Conservation (phyloP, 2,113 vertebrate genomes). For the Chroicocephalus ridibundus region DNA sequence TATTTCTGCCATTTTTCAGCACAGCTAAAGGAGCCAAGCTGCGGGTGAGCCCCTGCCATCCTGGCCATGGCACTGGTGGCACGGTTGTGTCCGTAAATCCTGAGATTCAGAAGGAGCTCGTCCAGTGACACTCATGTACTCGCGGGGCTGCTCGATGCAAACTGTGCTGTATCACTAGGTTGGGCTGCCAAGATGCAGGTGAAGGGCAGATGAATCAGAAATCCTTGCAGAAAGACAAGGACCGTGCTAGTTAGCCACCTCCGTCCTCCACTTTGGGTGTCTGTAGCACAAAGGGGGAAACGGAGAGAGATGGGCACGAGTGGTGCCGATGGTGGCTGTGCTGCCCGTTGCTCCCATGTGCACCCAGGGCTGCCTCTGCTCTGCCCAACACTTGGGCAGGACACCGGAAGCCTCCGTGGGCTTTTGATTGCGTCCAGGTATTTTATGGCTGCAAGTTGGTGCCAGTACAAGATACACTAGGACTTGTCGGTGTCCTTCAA, state of each 20-base stretch:
- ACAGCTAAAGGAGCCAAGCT: neutral
- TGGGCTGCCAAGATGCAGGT: neutral
- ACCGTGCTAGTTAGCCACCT: rapidly evolving
- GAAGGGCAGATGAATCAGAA: neutral
- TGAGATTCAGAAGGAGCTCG: neutral
- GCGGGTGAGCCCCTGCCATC: neutral
- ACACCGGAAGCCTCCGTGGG: neutral
- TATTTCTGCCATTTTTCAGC: neutral
- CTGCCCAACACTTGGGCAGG: neutral
- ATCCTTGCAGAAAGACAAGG: neutral
- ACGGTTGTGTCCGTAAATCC: neutral
- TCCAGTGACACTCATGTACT: rapidly evolving
- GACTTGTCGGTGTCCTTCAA: neutral
- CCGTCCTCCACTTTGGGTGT: neutral
- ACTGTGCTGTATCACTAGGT: neutral
- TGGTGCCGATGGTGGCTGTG: rapidly evolving
- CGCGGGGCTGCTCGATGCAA: neutral
- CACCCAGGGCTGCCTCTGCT: neutral
- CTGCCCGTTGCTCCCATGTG: rapidly evolving
- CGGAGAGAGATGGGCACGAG: rapidly evolving
- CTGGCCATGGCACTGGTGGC: neutral
- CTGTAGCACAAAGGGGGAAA: neutral
- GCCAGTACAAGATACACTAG: neutral
- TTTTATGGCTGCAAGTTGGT: neutral
- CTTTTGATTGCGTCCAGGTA: neutral